Conservation (phyloP, 2,888 invertebrate genomes). For the Meteorus cinctellus region DNA sequence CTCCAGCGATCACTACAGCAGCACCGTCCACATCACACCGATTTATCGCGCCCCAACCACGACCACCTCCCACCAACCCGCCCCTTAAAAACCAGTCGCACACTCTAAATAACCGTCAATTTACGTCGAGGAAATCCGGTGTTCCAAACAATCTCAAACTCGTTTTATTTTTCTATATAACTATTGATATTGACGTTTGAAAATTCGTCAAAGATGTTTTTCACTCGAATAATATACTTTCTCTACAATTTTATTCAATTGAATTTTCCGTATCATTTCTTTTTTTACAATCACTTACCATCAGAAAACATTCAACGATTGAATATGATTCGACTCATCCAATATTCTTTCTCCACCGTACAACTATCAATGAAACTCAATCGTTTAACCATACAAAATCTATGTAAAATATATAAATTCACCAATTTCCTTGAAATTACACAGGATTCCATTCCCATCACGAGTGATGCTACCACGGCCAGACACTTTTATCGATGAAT, state of each 20-base stretch:
- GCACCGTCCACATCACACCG: slow-evolving; percentile 48
- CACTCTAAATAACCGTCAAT: slow-evolving; percentile 41
- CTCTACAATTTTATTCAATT: background rate
- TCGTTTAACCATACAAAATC: too few relatives aligned
- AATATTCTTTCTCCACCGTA: background rate
- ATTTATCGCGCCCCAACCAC: slow-evolving; percentile 47
- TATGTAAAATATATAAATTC: too few relatives aligned
- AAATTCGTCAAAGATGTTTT: background rate
- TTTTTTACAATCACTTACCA: background rate
- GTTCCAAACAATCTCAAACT: slow-evolving; percentile 32
- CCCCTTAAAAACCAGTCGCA: slow-evolving; percentile 27
- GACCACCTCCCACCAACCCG: background rate
- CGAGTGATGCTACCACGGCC: too few relatives aligned
- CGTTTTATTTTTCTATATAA: background rate
- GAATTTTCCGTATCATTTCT: background rate
- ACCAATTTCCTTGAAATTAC: too few relatives aligned
- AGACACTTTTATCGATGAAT: too few relatives aligned
- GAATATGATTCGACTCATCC: background rate
- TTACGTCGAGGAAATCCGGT: slow-evolving; percentile 36
- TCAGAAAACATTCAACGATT: background rate
- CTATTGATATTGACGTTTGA: background rate
- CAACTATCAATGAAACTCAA: too few relatives aligned
- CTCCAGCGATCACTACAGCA: slow-evolving; percentile 48
- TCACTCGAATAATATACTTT: background rate
- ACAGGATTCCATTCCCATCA: too few relatives aligned